phyloP scores from a whole-genome alignment of 2,888 invertebrate genomes.

The Creontiades dilutus region DNA sequence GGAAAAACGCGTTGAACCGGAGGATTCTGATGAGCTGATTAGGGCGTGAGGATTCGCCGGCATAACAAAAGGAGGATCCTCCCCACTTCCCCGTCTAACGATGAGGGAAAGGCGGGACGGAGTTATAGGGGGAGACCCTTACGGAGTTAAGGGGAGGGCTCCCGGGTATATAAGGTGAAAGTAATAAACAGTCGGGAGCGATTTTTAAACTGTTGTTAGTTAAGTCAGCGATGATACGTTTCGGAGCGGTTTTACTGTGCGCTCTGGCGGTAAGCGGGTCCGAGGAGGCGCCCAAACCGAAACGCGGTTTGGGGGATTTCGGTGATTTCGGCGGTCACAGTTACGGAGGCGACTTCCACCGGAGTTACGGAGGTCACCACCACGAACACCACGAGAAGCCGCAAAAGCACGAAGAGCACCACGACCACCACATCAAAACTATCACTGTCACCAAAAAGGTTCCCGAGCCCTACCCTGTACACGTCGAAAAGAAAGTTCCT shows the following conservation, averaged over 20 bases:
- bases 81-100: not conserved
- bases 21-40: conserved; percentile 62
- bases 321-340: conserved; percentile 16
- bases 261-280: conserved; percentile 45
- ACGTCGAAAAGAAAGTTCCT: conserved; percentile 81
- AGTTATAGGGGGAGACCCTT: not conserved
- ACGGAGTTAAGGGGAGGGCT: not conserved
- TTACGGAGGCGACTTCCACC: not conserved
- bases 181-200: conserved; percentile 21
- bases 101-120: not conserved
- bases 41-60: conserved; percentile 32
- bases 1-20: conserved; percentile 56
- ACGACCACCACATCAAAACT: conserved; percentile 85
- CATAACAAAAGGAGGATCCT: conserved; percentile 59
- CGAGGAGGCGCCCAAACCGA: conserved; percentile 24
- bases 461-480: conserved; percentile 78
- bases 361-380: not conserved
- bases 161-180: conserved; percentile 60
- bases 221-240: conserved; percentile 47
- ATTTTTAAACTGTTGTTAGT: not conserved
- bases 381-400: no score
- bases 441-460: conserved; percentile 86
- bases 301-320: conserved; percentile 44
- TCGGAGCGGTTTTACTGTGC: conserved; percentile 47
- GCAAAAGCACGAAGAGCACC: conserved; percentile 78